Base-by-base conservation (phyloP, 2,797 vertebrate genomes). In the Microctenopoma steveboyesi region DNA sequence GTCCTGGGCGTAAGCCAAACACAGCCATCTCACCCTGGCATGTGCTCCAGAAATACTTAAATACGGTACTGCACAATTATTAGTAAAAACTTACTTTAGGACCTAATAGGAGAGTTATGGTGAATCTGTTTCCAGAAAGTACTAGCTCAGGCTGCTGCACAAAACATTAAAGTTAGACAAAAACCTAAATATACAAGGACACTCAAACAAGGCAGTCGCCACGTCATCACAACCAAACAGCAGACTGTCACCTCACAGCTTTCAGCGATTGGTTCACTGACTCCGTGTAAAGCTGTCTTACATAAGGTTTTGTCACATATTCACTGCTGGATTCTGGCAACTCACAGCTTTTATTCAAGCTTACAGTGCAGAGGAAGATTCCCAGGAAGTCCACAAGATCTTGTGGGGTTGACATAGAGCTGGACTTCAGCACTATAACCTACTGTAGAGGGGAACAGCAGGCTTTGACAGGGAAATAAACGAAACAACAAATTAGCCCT, bases 271-370 rank as follows among this genome's bases (percentile, higher is more conserved):
- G 85, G 61, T 15, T 65, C 43, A 8, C 48, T 54, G 28, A 56
- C 45, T 64, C 59, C 39, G n/a, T 64, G 45, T 65, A 61, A 72
- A 68, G 65, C 53, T 40, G 52, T 15, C 30, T 82, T 84, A 81
- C 76, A 69, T 78, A 79, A 86, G 53, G 14, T 67, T 76, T 57
- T 55, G 42, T 56, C 76, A 73, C 70, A 70, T 55, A 50, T 72
- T 85, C 33, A 14, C 58, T 43, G 72, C 67, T 60, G 64, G 74
- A 74, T 67, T 75, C 79, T 60, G 46, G 28, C 58, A 51, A 46
- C 59, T 73, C 54, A 18, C 25, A 60, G 46, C 51, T 67, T 77
- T 68, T 76, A 51, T 75, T 67, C 64, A 54, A 71, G 61, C 11
- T 10, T 54, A 50, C 57, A 35, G 64, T 55, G 71, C 62, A 69